Evolutionary conservation across 2,797 vertebrate species (phyloP), one percentile per base, ranked within the genome.

Genomic region (Pipistrellus pygmaeus): DNA sequence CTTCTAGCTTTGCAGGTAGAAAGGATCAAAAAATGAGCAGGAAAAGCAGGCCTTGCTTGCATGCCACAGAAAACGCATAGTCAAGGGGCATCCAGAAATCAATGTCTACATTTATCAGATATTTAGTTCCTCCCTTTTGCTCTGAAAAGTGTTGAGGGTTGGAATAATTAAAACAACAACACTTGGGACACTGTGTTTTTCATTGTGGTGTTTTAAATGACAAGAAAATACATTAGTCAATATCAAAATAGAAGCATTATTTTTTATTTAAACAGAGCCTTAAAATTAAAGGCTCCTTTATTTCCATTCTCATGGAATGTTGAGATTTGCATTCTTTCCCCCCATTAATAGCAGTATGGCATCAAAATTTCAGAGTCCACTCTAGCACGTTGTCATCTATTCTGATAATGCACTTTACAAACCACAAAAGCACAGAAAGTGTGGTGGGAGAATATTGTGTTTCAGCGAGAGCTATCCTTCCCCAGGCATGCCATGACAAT

Each of bases 371-470:
- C 41, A 27, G 32, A 85, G 75, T 60, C 25, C 25, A 27, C 13
- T 53, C 51, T 38, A 66, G 8, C 6, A 71, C 8, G 55, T 60
- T 30, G 8, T 38, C 78, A 87, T 57, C 3, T 75, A 92, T 71
- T 27, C 73, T 82, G 82, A 94, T 30, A 32, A 41, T 85, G 30
- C 60, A 11, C 66, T 78, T 95, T 80, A 89, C 23, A 92, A 87
- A 55, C 7, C 75, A 35, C 5, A 0, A 2, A 30, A 77, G 91
- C 27, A 73, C 46, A 82, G 69, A 93, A 44, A 15, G 6, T 82
- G 80, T 95, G 20, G 4, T 30, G 15, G 6, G 77, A 92, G 62
- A 75, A 69, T 4, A 64, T 76, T 93, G 80, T 93, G 60, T 94
- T 32, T 76, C 62, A 38, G 30, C 21, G 23, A 14, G 23, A 95